phyloP scores from a whole-genome alignment of 1,140 invertebrate species.

The Charaxes varanes region DNA sequence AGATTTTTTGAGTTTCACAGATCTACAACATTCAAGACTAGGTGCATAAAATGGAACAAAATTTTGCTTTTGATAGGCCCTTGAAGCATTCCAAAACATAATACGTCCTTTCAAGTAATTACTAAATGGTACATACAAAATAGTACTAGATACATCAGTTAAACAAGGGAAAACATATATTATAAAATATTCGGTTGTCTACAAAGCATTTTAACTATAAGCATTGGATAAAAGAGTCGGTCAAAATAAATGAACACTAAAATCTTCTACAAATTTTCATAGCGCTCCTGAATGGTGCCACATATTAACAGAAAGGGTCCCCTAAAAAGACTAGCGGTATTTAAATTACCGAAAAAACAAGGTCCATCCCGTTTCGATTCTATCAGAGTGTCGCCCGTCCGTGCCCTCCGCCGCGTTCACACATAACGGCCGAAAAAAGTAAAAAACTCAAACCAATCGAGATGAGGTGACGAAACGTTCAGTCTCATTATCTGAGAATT shows the following conservation, averaged over 20 bases:
- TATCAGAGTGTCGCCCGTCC: slow-evolving; percentile 44
- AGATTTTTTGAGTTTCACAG: background rate
- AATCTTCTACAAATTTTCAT: slow-evolving; percentile 13
- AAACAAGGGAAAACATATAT: too few species aligned
- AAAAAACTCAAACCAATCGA: slow-evolving; percentile 63
- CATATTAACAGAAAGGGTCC: slow-evolving; percentile 41
- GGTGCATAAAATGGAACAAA: too few species aligned
- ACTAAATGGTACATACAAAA: too few species aligned
- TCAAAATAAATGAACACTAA: slow-evolving; percentile 8
- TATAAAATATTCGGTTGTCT: too few species aligned
- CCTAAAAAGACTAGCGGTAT: slow-evolving; percentile 63
- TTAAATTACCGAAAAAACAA: slow-evolving; percentile 66
- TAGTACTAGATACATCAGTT: too few species aligned
- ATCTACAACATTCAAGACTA: background rate
- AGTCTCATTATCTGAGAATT: slow-evolving; percentile 73
- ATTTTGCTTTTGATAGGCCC: too few species aligned
- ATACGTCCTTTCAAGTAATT: too few species aligned
- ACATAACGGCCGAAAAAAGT: slow-evolving; percentile 62
- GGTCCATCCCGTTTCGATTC: slow-evolving; percentile 53
- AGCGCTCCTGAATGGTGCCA: slow-evolving; percentile 27
- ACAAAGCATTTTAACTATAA: too few species aligned
- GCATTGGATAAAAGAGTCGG: too few species aligned
- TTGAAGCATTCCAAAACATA: too few species aligned
- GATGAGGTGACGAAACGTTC: slow-evolving; percentile 73
- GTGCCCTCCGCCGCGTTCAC: slow-evolving; percentile 57